Percentiles rank a stretch among this genome's conserved stretches.
phyloP scores from a whole-genome alignment of 2,888 invertebrate genomes.

The Leuctra nigra region DNA sequence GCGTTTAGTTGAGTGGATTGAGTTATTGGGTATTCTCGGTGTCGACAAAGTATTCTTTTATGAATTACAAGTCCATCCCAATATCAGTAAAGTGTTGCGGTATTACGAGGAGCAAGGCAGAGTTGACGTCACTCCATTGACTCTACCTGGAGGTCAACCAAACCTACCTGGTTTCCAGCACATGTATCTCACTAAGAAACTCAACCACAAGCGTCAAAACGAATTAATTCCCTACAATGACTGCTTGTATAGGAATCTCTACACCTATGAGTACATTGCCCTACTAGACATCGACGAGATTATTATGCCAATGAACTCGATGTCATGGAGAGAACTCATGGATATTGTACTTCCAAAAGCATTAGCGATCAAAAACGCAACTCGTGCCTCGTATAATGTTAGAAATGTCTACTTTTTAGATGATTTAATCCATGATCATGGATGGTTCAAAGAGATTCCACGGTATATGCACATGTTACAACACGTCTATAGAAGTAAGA shows the following conservation, averaged over 20 bases:
- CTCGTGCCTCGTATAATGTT: constrained; percentile 76
- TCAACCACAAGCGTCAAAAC: constrained; percentile 89
- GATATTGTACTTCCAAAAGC: constrained; percentile 60
- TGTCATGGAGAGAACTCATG: constrained; percentile 73
- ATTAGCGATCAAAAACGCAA: constrained; percentile 56
- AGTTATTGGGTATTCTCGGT: constrained; percentile 75
- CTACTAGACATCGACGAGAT: constrained; percentile 91
- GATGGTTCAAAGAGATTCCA: constrained; percentile 72
- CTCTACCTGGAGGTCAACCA: constrained; percentile 83
- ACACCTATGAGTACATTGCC: constrained; percentile 84
- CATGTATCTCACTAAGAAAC: constrained; percentile 82
- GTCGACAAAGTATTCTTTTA: constrained; percentile 91
- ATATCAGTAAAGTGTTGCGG: constrained; percentile 74
- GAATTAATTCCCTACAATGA: constrained; percentile 96
- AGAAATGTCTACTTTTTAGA: constrained; percentile 91
- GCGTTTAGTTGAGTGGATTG: constrained; percentile 90
- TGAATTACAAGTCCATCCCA: constrained; percentile 79
- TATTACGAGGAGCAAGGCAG: constrained; percentile 58
- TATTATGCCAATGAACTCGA: constrained; percentile 76
- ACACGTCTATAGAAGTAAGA: constrained; percentile 82
- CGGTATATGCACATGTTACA: constrained; percentile 90
- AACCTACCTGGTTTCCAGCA: constrained; percentile 85
- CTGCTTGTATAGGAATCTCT: constrained; percentile 88
- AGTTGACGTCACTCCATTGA: constrained; percentile 71
- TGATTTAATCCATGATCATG: constrained; percentile 72